Conservation (phyloP, 2,888 invertebrate species). For the Sarcophaga rosellei region DNA sequence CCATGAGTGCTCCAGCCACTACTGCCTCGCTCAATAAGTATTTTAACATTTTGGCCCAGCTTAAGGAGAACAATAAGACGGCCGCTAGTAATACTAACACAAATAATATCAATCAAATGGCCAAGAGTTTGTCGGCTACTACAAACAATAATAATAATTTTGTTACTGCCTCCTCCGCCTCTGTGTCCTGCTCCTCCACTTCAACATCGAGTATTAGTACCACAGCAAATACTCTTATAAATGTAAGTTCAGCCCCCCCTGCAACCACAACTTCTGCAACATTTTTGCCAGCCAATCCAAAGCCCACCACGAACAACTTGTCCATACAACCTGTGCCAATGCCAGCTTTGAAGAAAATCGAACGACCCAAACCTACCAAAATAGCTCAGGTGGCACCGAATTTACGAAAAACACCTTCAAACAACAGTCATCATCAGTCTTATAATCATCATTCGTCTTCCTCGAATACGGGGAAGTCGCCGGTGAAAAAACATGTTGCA, state of each 20-base stretch:
- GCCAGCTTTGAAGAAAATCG: conserved; percentile 80
- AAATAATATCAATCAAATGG: not conserved
- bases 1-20: conserved; percentile 77
- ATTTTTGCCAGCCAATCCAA: conserved; percentile 41
- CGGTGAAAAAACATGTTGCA: conserved; percentile 81
- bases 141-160: conserved; percentile 26
- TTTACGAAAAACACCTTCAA: conserved; percentile 78
- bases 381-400: conserved; percentile 81
- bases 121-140: not conserved
- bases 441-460: conserved; percentile 54
- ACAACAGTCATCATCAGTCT: conserved; percentile 35
- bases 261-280: conserved; percentile 50
- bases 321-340: conserved; percentile 72
- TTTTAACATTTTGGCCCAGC: conserved; percentile 78
- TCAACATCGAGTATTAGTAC: conserved; percentile 40
- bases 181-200: conserved; percentile 1
- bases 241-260: conserved; percentile 35
- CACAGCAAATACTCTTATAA: conserved; percentile 35
- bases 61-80: conserved; percentile 74
- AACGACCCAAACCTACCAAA: conserved; percentile 81
- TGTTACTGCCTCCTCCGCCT: not conserved
- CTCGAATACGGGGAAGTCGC: conserved; percentile 76
- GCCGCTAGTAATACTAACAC: conserved; percentile 8
- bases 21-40: conserved; percentile 80
- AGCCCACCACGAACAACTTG: conserved; percentile 46